Conservation (phyloP, 1,140 invertebrate species). For the Latrodectus geometricus region DNA sequence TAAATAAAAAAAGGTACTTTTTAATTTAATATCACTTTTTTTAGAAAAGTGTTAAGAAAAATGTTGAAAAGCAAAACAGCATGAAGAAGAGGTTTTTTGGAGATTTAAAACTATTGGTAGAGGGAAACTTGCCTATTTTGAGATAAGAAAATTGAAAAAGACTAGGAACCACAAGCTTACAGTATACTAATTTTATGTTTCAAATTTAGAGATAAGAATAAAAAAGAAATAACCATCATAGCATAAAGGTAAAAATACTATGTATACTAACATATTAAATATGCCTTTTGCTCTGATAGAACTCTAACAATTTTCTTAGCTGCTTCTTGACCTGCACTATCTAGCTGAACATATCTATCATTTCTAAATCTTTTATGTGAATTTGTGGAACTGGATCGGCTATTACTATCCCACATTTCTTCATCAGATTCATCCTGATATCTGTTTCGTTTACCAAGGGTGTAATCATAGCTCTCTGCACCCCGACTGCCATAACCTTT, state of each 20-base stretch:
- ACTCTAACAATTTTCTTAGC: conserved; percentile 37
- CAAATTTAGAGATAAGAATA: neutral
- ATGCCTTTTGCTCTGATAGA: conserved; percentile 24
- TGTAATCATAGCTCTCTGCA: conserved; percentile 53
- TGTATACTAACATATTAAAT: conserved; percentile 53
- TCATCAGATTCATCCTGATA: conserved; percentile 15
- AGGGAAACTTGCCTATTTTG: too few relatives aligned
- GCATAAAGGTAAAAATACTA: conserved; percentile 4
- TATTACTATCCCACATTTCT: conserved; percentile 3
- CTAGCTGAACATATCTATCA: conserved; percentile 20
- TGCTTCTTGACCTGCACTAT: neutral
- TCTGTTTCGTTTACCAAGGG: neutral
- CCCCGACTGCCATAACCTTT: conserved; percentile 1
- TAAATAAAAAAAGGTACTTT: too few relatives aligned
- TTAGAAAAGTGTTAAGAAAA: too few relatives aligned
- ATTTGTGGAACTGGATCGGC: neutral
- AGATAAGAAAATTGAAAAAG: too few relatives aligned
- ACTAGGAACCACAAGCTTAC: too few relatives aligned
- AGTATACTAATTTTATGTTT: too few relatives aligned
- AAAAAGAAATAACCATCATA: neutral
- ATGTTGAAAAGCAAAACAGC: too few relatives aligned
- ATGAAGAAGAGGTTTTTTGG: too few relatives aligned
- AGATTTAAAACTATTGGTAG: too few relatives aligned
- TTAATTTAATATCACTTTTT: too few relatives aligned
- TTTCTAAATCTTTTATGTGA: neutral